phyloP scores from a whole-genome alignment of 2,797 vertebrate genomes.

The Hypotaenidia philippensis region DNA sequence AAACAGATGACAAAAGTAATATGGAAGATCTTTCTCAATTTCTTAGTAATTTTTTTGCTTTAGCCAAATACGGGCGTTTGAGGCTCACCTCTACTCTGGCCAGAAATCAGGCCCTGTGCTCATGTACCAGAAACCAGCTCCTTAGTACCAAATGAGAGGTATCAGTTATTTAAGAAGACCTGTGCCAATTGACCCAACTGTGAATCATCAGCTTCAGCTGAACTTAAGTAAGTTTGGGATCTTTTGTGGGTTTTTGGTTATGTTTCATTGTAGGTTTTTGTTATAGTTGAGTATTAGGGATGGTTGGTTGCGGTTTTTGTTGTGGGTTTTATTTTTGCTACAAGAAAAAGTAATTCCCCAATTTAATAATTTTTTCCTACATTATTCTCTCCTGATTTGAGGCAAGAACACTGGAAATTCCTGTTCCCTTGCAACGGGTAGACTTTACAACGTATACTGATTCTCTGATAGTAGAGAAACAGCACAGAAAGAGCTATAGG shows the following conservation, averaged over 20 bases:
- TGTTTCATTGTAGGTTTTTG: neutral
- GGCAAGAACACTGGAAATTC: neutral
- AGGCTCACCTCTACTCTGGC: neutral
- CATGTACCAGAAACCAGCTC: neutral
- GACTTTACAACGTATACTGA: neutral
- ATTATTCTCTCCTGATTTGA: neutral
- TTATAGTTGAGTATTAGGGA: neutral
- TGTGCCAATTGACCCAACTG: neutral
- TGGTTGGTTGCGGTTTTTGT: too few species aligned
- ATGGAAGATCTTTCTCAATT: neutral
- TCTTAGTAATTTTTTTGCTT: neutral
- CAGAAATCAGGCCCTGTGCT: neutral
- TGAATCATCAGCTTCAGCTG: neutral
- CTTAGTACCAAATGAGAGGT: neutral
- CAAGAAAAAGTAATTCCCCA: neutral
- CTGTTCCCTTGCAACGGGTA: neutral
- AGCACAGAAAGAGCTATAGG: neutral
- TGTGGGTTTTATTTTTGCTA: neutral
- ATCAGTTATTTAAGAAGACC: neutral
- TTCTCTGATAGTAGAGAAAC: neutral
- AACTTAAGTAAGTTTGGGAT: neutral
- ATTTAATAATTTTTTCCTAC: neutral
- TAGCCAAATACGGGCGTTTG: neutral
- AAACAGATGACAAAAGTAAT: neutral
- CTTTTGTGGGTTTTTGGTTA: neutral